These are phyloP conservation scores for Sparus aurata DNA, from an alignment of 2,797 vertebrate species.

Conservation along the genomic window DNA sequence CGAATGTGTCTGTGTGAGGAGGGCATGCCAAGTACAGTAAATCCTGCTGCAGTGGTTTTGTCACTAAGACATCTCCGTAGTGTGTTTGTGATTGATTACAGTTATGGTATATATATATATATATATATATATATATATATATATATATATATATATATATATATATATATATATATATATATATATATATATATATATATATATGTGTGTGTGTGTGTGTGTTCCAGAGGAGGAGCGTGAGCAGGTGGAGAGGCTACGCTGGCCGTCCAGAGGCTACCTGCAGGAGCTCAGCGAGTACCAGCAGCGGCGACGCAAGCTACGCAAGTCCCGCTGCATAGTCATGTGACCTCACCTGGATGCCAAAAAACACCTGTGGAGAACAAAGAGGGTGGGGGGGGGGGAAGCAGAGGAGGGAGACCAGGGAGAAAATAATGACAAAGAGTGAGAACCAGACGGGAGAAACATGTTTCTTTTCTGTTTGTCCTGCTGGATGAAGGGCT, in stretches of 20 bases:
- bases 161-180: neutral
- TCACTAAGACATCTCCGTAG: neutral
- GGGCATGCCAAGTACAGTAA: slow-evolving; percentile 25
- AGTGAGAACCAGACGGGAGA: slow-evolving; percentile 24
- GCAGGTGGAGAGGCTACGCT: slow-evolving; percentile 94
- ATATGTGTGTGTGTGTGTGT: slow-evolving; percentile 18
- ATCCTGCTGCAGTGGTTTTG: slow-evolving; percentile 17
- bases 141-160: neutral
- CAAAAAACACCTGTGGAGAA: slow-evolving; percentile 47
- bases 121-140: neutral
- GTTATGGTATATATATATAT: neutral
- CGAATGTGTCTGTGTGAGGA: neutral
- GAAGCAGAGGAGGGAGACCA: slow-evolving; percentile 1
- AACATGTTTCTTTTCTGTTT: neutral
- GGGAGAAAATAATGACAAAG: slow-evolving; percentile 16
- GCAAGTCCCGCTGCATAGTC: slow-evolving; percentile 91
- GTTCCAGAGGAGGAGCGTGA: slow-evolving; percentile 93
- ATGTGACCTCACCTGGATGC: slow-evolving; percentile 87
- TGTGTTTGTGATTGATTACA: neutral
- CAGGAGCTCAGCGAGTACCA: slow-evolving; percentile 97
- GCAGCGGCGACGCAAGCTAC: slow-evolving; percentile 92
- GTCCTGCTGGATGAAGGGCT: slow-evolving; percentile 38
- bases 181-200: neutral
- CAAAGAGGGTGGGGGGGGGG: neutral
- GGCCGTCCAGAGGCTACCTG: slow-evolving; percentile 95